phyloP scores from a whole-genome alignment of 1,140 invertebrate species.

The Zaprionus ornatus region DNA sequence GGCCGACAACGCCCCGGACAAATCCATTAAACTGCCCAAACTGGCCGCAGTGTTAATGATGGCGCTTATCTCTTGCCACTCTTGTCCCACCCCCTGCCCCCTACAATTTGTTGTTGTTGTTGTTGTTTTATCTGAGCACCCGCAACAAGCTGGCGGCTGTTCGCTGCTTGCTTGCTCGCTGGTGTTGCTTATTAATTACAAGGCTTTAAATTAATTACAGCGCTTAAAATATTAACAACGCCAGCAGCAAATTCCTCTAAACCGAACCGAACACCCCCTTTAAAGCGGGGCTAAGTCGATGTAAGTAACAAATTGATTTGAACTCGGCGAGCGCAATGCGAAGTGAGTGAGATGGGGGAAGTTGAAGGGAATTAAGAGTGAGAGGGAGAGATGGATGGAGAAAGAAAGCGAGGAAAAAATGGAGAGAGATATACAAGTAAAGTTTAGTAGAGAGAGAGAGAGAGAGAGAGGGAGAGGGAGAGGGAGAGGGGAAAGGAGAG shows the following conservation, averaged over 20 bases:
- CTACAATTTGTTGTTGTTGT: neutral
- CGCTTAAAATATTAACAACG: slow-evolving; percentile 77
- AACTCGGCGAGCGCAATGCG: slow-evolving; percentile 6
- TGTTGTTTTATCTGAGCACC: slow-evolving; percentile 28
- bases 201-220: slow-evolving; percentile 78
- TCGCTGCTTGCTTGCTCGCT: neutral
- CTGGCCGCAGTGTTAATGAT: slow-evolving; percentile 76
- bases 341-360: neutral
- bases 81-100: neutral
- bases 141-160: slow-evolving; percentile 44
- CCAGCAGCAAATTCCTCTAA: slow-evolving; percentile 37
- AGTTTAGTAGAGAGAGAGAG: neutral
- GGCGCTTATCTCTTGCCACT: slow-evolving; percentile 64
- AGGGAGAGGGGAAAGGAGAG: neutral
- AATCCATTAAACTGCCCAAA: slow-evolving; percentile 40
- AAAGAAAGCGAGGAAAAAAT: neutral
- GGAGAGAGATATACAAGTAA: neutral
- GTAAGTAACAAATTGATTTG: slow-evolving; percentile 45
- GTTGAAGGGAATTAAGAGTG: neutral
- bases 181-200: slow-evolving; percentile 77
- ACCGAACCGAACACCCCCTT: slow-evolving; percentile 1
- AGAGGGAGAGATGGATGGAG: neutral
- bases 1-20: neutral
- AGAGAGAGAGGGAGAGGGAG: neutral
- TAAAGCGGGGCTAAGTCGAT: slow-evolving; percentile 11